Evolutionary conservation across 2,888 invertebrate species (phyloP), one percentile per base, ranked within the genome.

Genomic region (Entomobrya proxima): DNA sequence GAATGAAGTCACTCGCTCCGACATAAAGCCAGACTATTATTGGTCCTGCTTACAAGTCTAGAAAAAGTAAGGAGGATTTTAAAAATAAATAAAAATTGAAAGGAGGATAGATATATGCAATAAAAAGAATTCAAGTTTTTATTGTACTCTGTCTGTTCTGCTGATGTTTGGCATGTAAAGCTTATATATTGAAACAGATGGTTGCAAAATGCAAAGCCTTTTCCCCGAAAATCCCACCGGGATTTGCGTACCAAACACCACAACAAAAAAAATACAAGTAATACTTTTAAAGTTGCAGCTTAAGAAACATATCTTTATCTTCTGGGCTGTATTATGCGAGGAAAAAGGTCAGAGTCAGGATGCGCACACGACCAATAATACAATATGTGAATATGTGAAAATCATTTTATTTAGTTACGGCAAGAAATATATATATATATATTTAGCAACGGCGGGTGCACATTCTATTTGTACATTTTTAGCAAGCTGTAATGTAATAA

Each of bases 341-440:
- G n/a, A n/a, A n/a, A n/a, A n/a, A 69, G 69, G 69, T 69, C 69
- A 69, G 44, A 15, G 64, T 5, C n/a, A 64, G 64, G 18, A 52
- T n/a, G n/a, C n/a, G n/a, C n/a, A n/a, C n/a, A n/a, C n/a, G n/a
- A n/a, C n/a, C n/a, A 18, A 64, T 32, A 37, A 18, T 6, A 64
- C 15, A n/a, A 30, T 30, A 32, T n/a, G 4, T 61, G 15, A 40
- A 4, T 37, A 69, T 40, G 40, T 44, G 69, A 69, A 69, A 69
- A 69, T 69, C 44, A 69, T 44, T 44, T 44, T n/a, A n/a, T n/a
- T 69, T 44, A 44, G 69, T 44, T 44, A 69, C 69, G 69, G 21
- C 13, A 32, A 30, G 27, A 13, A 58, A 4, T 27, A 30, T 15
- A 27, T n/a, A 44, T 15, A 58, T 30, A 30, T n/a, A 58, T 30